Evolutionary conservation across 2,113 vertebrate genomes (phyloP), one percentile per base, ranked within the genome.

Genomic region (Laterallus jamaicensis): DNA sequence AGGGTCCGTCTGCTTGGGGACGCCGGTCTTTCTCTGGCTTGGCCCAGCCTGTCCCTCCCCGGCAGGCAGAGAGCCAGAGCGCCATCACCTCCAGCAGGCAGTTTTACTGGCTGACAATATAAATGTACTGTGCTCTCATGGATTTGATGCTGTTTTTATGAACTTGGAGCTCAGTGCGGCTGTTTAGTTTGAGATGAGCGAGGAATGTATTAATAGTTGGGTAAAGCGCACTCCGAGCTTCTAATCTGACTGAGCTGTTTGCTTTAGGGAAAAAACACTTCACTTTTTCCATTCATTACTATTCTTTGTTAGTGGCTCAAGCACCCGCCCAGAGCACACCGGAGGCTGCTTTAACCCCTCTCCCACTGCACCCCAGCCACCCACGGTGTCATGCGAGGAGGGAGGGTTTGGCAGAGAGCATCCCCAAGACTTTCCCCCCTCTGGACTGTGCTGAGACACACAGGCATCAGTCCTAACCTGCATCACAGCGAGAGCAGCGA

Each of bases 191-290:
- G 97, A 98, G 97, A 98, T 97, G 98, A 98, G 97, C 92, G 82
- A 87, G 96, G 98, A 98, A 98, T 98, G 98, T 98, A 98, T 98
- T 98, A 98, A 98, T 98, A 98, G 98, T 97, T 97, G 97, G 97
- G 97, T 97, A 97, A 98, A 98, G 98, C 97, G 16, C 96, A 82
- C 97, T 97, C 96, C 94, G 96, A 95, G 94, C 97, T 98, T 97
- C 95, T 98, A 97, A 97, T 98, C 97, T 98, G 97, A 94, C 97
- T 67, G 96, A 97, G 98, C 96, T 97, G 96, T 98, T 98, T 98
- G 98, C 96, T 94, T 96, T 96, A 92, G 97, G 96, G 97, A 96
- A 97, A 98, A 98, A 98, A 98, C 98, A 97, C 97, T 97, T 97
- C 97, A 97, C 98, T 98, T 97, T 98, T 98, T 98, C 98, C 98